phyloP scores from a whole-genome alignment of 1,140 invertebrate genomes.

The Camponotus vicinus region DNA sequence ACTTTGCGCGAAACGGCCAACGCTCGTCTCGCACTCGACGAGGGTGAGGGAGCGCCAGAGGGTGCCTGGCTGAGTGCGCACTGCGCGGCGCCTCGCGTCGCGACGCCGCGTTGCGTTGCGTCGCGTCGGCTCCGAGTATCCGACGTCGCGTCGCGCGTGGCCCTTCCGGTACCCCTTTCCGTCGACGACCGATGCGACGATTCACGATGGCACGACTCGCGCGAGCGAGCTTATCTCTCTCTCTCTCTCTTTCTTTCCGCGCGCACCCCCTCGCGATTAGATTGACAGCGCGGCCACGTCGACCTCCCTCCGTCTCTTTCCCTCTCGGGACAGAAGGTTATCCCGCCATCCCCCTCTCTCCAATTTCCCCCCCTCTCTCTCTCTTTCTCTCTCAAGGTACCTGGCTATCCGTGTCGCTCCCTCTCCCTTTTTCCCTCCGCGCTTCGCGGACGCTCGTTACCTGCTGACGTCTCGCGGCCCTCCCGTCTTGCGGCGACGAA shows the following conservation, averaged over 20 bases:
- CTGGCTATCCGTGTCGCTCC: neutral
- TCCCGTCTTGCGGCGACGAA: conserved; percentile 42
- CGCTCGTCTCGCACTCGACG: conserved; percentile 52
- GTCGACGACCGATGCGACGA: neutral
- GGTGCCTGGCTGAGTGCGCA: conserved; percentile 6
- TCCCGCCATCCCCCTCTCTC: neutral
- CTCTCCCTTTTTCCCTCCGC: neutral
- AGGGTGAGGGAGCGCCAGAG: conserved; percentile 1
- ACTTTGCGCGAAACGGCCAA: conserved; percentile 35
- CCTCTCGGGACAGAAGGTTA: neutral
- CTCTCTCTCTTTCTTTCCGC: too few relatives aligned
- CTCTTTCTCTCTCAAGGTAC: neutral
- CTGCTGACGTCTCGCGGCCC: conserved; percentile 32
- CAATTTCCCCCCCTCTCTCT: neutral
- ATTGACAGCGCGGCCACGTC: conserved; percentile 9
- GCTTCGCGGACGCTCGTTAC: conserved; percentile 6
- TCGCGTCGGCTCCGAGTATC: neutral
- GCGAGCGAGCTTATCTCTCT: neutral
- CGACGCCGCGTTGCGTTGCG: neutral
- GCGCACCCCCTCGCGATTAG: neutral
- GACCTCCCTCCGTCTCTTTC: conserved; percentile 10
- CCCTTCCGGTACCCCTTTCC: neutral
- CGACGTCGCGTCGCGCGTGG: conserved; percentile 50
- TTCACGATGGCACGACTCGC: neutral
- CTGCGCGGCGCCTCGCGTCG: conserved; percentile 4